Percentiles rank a stretch among this genome's conserved stretches.
Conservation (phyloP, 2,113 vertebrate genomes). For the Gymnarchus niloticus region DNA sequence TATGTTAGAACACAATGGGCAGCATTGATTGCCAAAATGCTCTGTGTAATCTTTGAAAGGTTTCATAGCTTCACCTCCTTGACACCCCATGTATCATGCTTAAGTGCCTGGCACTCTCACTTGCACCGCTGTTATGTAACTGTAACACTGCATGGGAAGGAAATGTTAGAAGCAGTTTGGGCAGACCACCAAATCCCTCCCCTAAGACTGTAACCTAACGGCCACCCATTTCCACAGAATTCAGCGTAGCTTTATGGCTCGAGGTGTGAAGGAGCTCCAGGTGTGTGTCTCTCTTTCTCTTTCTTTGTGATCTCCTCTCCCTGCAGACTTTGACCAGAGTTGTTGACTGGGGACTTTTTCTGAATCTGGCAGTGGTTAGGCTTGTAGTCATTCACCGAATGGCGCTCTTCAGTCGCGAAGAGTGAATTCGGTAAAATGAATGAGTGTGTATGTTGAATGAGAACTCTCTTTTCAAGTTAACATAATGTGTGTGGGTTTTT, state of each 20-base stretch:
- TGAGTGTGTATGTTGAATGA: too few relatives aligned
- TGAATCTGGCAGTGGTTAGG: neutral
- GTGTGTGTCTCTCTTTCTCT: neutral
- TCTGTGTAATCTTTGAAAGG: neutral
- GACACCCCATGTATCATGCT: neutral
- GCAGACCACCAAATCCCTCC: neutral
- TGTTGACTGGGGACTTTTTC: neutral
- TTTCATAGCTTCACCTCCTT: neutral
- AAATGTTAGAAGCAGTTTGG: neutral
- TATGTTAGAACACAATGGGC: neutral
- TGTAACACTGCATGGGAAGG: neutral
- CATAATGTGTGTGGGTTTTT: too few relatives aligned
- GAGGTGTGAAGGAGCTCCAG: conserved; percentile 40
- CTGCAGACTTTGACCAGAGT: neutral
- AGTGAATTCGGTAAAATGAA: neutral
- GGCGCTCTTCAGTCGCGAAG: neutral
- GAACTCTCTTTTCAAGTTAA: too few relatives aligned
- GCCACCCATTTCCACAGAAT: neutral
- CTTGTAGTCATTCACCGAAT: neutral
- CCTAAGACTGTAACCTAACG: neutral
- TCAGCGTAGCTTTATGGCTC: conserved; percentile 23
- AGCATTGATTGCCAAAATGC: neutral
- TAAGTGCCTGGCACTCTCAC: neutral
- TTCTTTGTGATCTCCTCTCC: neutral
- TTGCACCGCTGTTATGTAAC: too few relatives aligned